A percentile compares a stretch with the other conserved stretches of the same genome.
These are phyloP conservation scores for Barypeithes pellucidus DNA, from an alignment of 2,888 invertebrate species.

Conservation along the genomic window DNA sequence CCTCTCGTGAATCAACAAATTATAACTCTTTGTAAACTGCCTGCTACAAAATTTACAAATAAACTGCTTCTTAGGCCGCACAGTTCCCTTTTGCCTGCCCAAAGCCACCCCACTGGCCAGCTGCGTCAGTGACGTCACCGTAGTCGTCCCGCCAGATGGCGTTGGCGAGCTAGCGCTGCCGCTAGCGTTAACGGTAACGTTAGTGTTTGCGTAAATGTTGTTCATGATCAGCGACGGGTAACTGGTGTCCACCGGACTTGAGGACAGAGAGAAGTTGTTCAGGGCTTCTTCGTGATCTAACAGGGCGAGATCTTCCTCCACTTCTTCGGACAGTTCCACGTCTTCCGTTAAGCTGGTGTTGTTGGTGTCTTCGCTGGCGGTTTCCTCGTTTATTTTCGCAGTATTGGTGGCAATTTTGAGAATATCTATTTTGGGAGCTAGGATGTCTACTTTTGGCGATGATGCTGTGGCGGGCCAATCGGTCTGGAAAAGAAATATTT, in stretches of 20 bases:
- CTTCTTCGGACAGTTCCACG: slow-evolving; percentile 80
- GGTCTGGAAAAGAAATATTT: slow-evolving; percentile 28
- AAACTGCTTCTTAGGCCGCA: slow-evolving; percentile 86
- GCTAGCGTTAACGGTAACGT: slow-evolving; percentile 66
- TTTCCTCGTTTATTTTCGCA: slow-evolving; percentile 68
- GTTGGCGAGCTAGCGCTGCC: slow-evolving; percentile 68
- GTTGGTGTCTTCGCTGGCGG: slow-evolving; percentile 63
- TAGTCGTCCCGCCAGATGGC: slow-evolving; percentile 60
- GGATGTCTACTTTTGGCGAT: slow-evolving; percentile 59
- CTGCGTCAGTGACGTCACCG: slow-evolving; percentile 61
- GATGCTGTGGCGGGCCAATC: slow-evolving; percentile 40
- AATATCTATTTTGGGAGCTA: slow-evolving; percentile 76
- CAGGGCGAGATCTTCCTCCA: slow-evolving; percentile 83
- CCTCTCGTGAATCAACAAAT: slow-evolving; percentile 96
- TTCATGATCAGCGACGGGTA: slow-evolving; percentile 83
- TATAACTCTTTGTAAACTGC: slow-evolving; percentile 98
- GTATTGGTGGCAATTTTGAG: slow-evolving; percentile 76
- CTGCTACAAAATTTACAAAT: slow-evolving; percentile 98
- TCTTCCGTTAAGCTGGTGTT: slow-evolving; percentile 73
- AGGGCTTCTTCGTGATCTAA: slow-evolving; percentile 81
- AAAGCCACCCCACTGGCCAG: slow-evolving; percentile 66
- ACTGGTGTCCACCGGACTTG: slow-evolving; percentile 78
- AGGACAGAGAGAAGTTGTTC: slow-evolving; percentile 74
- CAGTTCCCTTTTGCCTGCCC: slow-evolving; percentile 66
- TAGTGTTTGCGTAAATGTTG: slow-evolving; percentile 77